Conservation (phyloP, 2,797 vertebrate species). For the Zenarchopterus dispar region DNA sequence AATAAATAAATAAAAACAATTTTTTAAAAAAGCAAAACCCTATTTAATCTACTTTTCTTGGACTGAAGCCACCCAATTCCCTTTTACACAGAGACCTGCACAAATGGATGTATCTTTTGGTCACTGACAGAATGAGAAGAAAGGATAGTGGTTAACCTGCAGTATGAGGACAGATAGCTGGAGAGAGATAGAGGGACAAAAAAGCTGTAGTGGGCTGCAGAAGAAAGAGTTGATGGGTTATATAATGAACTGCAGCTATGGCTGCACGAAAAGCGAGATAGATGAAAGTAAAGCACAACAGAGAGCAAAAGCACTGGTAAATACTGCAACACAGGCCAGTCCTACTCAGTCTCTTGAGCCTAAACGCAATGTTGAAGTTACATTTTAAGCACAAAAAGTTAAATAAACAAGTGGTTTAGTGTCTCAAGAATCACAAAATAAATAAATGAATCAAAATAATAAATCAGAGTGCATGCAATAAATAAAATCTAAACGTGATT, state of each 20-base stretch:
- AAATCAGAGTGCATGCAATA: slow-evolving; percentile 4
- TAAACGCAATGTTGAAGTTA: slow-evolving; percentile 1
- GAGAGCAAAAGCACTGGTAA: slow-evolving; percentile 27
- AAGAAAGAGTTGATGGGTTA: slow-evolving; percentile 68
- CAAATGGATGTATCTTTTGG: background rate
- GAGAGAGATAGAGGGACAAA: slow-evolving; percentile 16
- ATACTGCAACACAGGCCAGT: slow-evolving; percentile 26
- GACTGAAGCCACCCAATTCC: background rate
- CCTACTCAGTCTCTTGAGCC: slow-evolving; percentile 9
- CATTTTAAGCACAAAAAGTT: slow-evolving; percentile 10
- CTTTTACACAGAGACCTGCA: slow-evolving; percentile 5
- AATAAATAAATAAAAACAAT: too few relatives aligned
- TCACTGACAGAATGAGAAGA: background rate
- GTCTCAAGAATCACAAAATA: slow-evolving; percentile 3
- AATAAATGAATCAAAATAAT: background rate
- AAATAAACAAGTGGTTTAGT: slow-evolving; percentile 15
- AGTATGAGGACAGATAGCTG: slow-evolving; percentile 27
- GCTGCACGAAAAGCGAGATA: slow-evolving; percentile 31
- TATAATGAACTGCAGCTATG: slow-evolving; percentile 63
- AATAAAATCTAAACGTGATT: slow-evolving; percentile 14
- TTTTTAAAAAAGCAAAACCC: slow-evolving; percentile 20
- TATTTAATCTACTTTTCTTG: background rate
- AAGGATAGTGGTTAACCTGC: slow-evolving; percentile 26
- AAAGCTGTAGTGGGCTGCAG: slow-evolving; percentile 45
- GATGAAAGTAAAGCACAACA: slow-evolving; percentile 42